phyloP scores from a whole-genome alignment of 2,888 invertebrate species.

The Rotaria macrura region DNA sequence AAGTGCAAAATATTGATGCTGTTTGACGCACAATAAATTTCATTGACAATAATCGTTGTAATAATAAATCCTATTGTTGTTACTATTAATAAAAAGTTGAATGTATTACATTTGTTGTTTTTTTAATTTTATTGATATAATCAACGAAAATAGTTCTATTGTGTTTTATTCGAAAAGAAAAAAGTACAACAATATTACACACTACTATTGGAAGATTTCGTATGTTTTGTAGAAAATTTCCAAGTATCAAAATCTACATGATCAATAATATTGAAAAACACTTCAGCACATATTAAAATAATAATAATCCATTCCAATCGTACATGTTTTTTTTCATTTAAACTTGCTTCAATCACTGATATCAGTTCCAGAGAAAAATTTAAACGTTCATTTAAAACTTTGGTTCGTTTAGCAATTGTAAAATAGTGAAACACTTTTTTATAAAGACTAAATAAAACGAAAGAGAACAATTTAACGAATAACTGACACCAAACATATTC shows the following conservation, averaged over 20 bases:
- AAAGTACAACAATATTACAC: not conserved
- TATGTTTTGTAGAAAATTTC: not conserved
- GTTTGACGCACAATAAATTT: too few species aligned
- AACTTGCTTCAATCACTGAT: slow-evolving; percentile 21
- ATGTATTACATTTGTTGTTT: too few species aligned
- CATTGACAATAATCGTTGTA: too few species aligned
- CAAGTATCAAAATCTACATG: not conserved
- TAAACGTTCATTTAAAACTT: slow-evolving; percentile 27
- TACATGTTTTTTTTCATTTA: slow-evolving; percentile 27
- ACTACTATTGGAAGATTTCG: not conserved
- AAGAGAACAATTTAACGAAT: not conserved
- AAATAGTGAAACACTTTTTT: slow-evolving; percentile 24
- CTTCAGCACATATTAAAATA: slow-evolving; percentile 23
- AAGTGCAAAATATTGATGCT: too few species aligned
- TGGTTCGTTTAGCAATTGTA: slow-evolving; percentile 25
- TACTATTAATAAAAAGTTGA: too few species aligned
- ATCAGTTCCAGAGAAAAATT: slow-evolving; percentile 29
- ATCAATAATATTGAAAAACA: slow-evolving; percentile 9
- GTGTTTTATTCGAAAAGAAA: not conserved
- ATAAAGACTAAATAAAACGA: not conserved
- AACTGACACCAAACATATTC: not conserved
- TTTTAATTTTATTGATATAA: too few species aligned
- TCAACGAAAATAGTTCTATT: not conserved
- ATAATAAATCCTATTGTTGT: too few species aligned
- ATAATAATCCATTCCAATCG: slow-evolving; percentile 32